Base-by-base conservation (phyloP, 2,797 vertebrate genomes). In the Antennarius maculatus region DNA sequence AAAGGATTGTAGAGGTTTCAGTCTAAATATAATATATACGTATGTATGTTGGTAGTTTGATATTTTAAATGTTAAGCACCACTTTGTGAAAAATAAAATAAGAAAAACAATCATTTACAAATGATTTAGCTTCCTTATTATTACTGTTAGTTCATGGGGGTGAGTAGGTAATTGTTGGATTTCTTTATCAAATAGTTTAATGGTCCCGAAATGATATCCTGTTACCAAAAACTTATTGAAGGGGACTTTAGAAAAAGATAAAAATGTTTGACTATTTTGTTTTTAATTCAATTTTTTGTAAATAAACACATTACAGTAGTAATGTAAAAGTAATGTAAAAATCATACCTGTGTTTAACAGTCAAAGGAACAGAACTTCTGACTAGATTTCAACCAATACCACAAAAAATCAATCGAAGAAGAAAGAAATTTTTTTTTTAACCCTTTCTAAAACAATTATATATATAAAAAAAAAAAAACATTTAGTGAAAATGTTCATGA, bases 401-500 rank as follows among this genome's bases (percentile, higher is more conserved):
- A 23, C 23, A 5, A 42, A 13, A 54, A 49, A 66, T 66, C 37
- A 63, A 31, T 18, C 34, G 63, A 76, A 58, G n/a, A 69, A 55
- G 69, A 82, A 80, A 68, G 73, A 73, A 52, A 68, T 37, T 59
- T 42, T 2, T 34, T 34, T 34, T 34, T 5, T 5, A 48, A 46
- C 63, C 23, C 27, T 71, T 59, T 50, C 15, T 13, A 43, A 43
- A 14, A 43, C 11, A 43, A 15, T 34, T 8, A 34, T 34, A 5
- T 34, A 43, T 23, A 23, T 23, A 43, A 43, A 43, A 5, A 43
- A 43, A 43, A 43, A 15, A 57, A 61, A 47, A 51, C 23, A 70
- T 67, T 81, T 70, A 69, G 84, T 72, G 77, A 76, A 71, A 58
- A 71, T 82, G 65, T 79, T 81, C 77, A 65, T 66, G 66, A 85